These are phyloP conservation scores for Arion vulgaris DNA, from an alignment of 1,140 invertebrate genomes.

Conservation along the genomic window DNA sequence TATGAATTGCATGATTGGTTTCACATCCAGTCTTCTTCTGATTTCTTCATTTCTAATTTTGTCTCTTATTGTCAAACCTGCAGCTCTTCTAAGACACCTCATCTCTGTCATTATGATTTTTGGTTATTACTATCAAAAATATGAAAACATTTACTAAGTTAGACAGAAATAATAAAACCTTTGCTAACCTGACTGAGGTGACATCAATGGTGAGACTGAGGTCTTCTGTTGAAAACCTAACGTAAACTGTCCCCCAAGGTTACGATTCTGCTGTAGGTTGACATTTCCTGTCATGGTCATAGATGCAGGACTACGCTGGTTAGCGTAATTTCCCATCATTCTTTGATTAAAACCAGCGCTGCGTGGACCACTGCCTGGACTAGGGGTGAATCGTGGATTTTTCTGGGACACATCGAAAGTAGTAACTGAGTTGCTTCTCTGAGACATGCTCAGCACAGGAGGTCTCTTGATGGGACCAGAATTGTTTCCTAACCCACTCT, in stretches of 20 bases:
- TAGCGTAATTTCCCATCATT: slow-evolving; percentile 49
- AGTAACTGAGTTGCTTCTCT: slow-evolving; percentile 42
- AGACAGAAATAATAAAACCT: too few species aligned
- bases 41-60: too few species aligned
- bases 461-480: slow-evolving; percentile 22
- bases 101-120: too few species aligned
- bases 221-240: slow-evolving; percentile 42
- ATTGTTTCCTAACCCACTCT: neutral
- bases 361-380: slow-evolving; percentile 42
- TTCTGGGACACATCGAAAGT: slow-evolving; percentile 56
- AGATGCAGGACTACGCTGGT: slow-evolving; percentile 59
- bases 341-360: slow-evolving; percentile 34
- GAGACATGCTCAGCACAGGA: slow-evolving; percentile 29
- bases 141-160: too few species aligned
- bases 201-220: slow-evolving; percentile 52
- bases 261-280: slow-evolving; percentile 27
- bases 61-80: too few species aligned
- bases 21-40: too few species aligned
- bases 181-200: slow-evolving; percentile 57
- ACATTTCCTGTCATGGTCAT: neutral
- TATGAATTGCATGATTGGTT: too few species aligned
- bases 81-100: too few species aligned
- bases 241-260: slow-evolving; percentile 39
- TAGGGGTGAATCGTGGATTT: slow-evolving; percentile 57
- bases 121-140: too few species aligned